A percentile compares a stretch with the other conserved stretches of the same genome.
phyloP scores from a whole-genome alignment of 2,888 invertebrate genomes.

The Nezara viridula region DNA sequence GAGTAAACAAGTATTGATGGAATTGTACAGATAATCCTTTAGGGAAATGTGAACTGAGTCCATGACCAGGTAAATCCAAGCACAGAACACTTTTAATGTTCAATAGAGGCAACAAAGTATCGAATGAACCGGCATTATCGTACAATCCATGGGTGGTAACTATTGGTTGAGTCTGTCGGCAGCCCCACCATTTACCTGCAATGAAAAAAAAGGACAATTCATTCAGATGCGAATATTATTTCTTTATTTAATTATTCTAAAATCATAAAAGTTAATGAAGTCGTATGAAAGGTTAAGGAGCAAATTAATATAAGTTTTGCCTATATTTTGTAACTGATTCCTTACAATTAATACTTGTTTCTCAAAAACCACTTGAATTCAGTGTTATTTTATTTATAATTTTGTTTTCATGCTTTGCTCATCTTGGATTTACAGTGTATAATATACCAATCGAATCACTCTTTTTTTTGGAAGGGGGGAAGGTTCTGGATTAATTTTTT shows the following conservation, averaged over 20 bases:
- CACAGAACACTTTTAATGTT: slow-evolving; percentile 73
- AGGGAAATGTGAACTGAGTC: slow-evolving; percentile 78
- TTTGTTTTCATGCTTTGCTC: too few species aligned
- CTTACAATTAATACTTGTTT: too few species aligned
- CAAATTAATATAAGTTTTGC: too few species aligned
- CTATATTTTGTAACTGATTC: too few species aligned
- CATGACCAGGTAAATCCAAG: slow-evolving; percentile 80
- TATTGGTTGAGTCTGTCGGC: slow-evolving; percentile 75
- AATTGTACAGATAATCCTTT: slow-evolving; percentile 71
- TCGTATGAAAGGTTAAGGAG: too few species aligned
- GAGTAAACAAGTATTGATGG: slow-evolving; percentile 69
- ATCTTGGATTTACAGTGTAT: too few species aligned
- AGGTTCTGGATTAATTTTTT: too few species aligned
- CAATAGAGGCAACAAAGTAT: slow-evolving; percentile 77
- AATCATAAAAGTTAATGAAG: too few species aligned
- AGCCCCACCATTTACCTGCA: slow-evolving; percentile 78
- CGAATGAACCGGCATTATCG: slow-evolving; percentile 84
- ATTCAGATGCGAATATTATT: neutral
- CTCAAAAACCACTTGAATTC: too few species aligned
- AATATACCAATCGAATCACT: too few species aligned
- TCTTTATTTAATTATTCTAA: neutral
- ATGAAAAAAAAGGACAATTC: slow-evolving; percentile 60
- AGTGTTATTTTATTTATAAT: too few species aligned
- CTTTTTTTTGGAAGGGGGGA: too few species aligned
- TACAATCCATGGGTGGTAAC: slow-evolving; percentile 83